Base-by-base conservation (phyloP, 2,797 vertebrate genomes). In the Prunella strophiata region DNA sequence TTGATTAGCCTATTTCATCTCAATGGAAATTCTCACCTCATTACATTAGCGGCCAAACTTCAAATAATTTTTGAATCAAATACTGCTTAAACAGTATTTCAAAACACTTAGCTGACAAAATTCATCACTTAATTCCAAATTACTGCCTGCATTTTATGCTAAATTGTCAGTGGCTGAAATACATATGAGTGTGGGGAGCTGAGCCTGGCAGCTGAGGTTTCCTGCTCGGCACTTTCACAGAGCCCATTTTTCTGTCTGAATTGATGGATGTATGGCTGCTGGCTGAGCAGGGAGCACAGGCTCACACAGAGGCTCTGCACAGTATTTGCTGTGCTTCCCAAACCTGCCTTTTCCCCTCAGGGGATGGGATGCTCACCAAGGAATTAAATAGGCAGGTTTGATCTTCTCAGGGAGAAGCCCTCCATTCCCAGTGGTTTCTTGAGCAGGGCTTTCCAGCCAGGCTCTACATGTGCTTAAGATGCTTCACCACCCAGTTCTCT, bases 21-120 rank as follows among this genome's bases (percentile, higher is more conserved):
- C 95, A 92, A 79, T 74, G 84, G 92, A 97, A 96, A 94, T 89
- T 93, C 78, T 95, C 86, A 94, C 93, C 89, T 94, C 92, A 77
- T 96, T 94, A 92, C 94, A 80, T 94, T 91, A 95, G 85, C 36
- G 4, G 83, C 88, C 76, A 86, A 94, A 88, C 77, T 86, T 95
- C 88, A 95, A 93, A 90, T 90, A 95, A 75, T 81, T 95, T 93
- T 70, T 78, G 85, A 93, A 89, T 95, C 85, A 95, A 94, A 79
- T 82, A 93, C 88, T 91, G 83, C 88, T 96, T 88, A 90, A 90
- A 72, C 71, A 81, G 90, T 62, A 86, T 95, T 95, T 90, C 88
- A 82, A 85, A 96, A 91, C 83, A 88, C 90, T 91, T 91, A 30
- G 51, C 90, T 42, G 85, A 88, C 77, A 88, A 78, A 93, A 93